phyloP scores from a whole-genome alignment of 2,113 vertebrate genomes.

The Cyprinus carpio region DNA sequence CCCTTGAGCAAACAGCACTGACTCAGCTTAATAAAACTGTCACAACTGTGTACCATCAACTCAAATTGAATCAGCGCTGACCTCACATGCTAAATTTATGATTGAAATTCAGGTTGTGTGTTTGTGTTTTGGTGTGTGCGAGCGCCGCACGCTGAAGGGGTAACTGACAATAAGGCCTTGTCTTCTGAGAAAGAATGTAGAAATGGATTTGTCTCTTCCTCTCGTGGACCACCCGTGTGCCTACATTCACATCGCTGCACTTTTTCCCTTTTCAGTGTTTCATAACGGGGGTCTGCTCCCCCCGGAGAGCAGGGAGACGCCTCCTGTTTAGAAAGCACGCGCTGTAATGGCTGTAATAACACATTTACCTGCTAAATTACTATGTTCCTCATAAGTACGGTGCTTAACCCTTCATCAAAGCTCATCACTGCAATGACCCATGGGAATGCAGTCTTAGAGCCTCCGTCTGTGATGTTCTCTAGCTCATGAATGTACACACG shows the following conservation, averaged over 20 bases:
- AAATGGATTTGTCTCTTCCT: slow-evolving; percentile 57
- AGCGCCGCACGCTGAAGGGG: background rate
- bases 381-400: slow-evolving; percentile 62
- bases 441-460: slow-evolving; percentile 30
- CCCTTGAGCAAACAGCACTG: slow-evolving; percentile 33
- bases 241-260: background rate
- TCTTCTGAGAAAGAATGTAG: slow-evolving; percentile 44
- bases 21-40: slow-evolving; percentile 42
- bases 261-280: slow-evolving; percentile 15
- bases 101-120: background rate
- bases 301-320: slow-evolving; percentile 29
- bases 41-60: slow-evolving; percentile 34
- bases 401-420: slow-evolving; percentile 54
- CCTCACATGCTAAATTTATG: slow-evolving; percentile 11
- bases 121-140: slow-evolving; percentile 15
- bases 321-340: slow-evolving; percentile 54
- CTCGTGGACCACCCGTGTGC: slow-evolving; percentile 71
- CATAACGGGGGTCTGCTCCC: slow-evolving; percentile 33
- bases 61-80: slow-evolving; percentile 30
- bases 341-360: slow-evolving; percentile 70
- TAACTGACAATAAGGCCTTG: background rate
- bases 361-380: slow-evolving; percentile 74
- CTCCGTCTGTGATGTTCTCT: slow-evolving; percentile 41
- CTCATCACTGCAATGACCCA: slow-evolving; percentile 44
- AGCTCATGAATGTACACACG: slow-evolving; percentile 14